phyloP scores from a whole-genome alignment of 2,797 vertebrate genomes.

The Adelosebastes latens region DNA sequence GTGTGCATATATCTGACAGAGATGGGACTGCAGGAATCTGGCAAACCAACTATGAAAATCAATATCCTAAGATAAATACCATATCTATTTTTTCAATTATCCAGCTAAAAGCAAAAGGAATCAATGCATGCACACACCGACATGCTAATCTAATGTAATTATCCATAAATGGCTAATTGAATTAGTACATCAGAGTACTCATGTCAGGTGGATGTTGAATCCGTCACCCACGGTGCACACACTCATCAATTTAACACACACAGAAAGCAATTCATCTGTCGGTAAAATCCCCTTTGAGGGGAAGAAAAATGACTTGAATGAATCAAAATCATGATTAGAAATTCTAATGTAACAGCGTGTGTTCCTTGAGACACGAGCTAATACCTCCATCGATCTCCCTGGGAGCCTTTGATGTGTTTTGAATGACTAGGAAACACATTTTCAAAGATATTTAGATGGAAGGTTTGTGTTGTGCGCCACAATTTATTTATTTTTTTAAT shows the following conservation, averaged over 20 bases:
- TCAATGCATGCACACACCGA: background rate
- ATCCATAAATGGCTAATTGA: background rate
- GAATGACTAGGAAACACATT: background rate
- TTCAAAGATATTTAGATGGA: background rate
- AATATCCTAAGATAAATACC: background rate
- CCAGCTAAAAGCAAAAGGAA: background rate
- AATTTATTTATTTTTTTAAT: too few relatives aligned
- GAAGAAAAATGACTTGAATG: background rate
- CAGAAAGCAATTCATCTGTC: background rate
- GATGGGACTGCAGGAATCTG: background rate
- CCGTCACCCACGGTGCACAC: background rate
- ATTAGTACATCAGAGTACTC: background rate
- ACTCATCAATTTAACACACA: background rate
- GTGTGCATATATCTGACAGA: background rate
- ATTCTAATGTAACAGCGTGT: background rate
- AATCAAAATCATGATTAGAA: conserved; percentile 11
- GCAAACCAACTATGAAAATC: background rate
- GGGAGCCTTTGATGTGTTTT: background rate
- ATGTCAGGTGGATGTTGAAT: background rate
- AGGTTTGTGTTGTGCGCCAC: background rate
- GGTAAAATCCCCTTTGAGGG: background rate
- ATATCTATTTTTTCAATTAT: background rate
- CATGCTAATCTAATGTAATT: background rate
- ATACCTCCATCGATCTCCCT: background rate
- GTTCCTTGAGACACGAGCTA: background rate